Percentiles rank a stretch among this genome's conserved stretches.
These are phyloP conservation scores for Clamator glandarius DNA, from an alignment of 2,797 vertebrate genomes.

Conservation along the genomic window DNA sequence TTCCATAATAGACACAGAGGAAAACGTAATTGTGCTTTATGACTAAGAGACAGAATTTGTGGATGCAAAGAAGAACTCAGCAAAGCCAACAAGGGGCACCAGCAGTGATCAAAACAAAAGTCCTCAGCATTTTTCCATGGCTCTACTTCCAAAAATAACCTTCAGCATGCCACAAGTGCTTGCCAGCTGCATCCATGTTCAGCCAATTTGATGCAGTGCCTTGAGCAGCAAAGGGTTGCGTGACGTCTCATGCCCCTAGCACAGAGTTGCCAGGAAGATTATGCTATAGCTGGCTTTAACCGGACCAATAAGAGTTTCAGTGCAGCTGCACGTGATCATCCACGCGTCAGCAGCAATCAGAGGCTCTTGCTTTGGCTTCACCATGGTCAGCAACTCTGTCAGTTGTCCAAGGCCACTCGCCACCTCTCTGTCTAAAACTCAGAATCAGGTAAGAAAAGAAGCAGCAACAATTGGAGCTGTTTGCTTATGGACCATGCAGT, in stretches of 20 bases:
- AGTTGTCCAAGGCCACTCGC: neutral
- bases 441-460: neutral
- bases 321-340: fast-evolving
- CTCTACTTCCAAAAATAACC: neutral
- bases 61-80: neutral
- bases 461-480: neutral
- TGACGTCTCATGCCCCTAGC: neutral
- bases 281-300: neutral
- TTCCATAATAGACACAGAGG: too few relatives aligned
- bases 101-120: neutral
- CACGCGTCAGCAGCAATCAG: neutral
- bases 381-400: neutral
- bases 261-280: neutral
- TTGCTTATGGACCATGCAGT: neutral
- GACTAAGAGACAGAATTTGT: neutral
- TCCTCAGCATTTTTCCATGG: neutral
- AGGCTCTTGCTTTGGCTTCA: neutral
- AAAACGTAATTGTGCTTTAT: neutral
- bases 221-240: neutral
- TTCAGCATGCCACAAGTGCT: neutral
- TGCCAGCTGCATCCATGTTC: neutral
- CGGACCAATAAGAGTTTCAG: neutral
- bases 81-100: neutral
- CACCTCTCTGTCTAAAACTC: neutral
- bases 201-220: neutral